Percentiles rank a stretch among this genome's conserved stretches.
Evolutionary conservation across 1,140 invertebrate species (phyloP).

Genomic region (Pseudomyrmex pallidus): DNA sequence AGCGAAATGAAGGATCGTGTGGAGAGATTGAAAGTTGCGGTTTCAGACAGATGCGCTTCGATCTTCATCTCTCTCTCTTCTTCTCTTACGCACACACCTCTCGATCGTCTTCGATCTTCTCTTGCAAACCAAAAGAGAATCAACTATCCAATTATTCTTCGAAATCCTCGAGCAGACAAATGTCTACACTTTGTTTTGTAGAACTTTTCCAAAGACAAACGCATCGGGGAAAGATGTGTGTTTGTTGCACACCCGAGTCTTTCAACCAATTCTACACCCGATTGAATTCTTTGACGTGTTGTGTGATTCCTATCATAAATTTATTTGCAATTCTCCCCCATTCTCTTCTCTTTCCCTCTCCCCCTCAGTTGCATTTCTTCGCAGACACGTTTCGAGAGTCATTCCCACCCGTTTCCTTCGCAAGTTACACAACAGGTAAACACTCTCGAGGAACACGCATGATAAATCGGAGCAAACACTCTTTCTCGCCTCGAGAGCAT

Average conservation of each 20-base stretch:
- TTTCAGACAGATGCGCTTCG: neutral
- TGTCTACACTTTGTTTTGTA: neutral
- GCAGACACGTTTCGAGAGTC: neutral
- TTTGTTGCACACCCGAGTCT: neutral
- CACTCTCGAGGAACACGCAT: neutral
- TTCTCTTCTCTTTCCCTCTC: too few species aligned
- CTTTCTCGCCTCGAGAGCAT: neutral
- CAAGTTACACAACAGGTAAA: neutral
- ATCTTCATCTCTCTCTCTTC: neutral
- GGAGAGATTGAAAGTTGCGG: constrained; percentile 17
- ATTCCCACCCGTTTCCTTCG: neutral
- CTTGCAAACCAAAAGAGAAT: neutral
- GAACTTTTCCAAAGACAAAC: neutral
- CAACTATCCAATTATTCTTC: neutral
- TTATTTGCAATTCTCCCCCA: neutral
- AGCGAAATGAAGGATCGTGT: neutral
- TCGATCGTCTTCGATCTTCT: neutral
- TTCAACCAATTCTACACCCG: neutral
- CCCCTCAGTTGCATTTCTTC: neutral
- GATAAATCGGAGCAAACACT: neutral
- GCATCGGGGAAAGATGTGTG: neutral
- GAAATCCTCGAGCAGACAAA: neutral
- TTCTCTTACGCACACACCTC: neutral
- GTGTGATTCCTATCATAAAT: neutral
- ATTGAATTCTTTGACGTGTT: constrained; percentile 15